A percentile compares a stretch with the other conserved stretches of the same genome.
Conservation (phyloP, 1,140 invertebrate genomes). For the Myzus persicae region DNA sequence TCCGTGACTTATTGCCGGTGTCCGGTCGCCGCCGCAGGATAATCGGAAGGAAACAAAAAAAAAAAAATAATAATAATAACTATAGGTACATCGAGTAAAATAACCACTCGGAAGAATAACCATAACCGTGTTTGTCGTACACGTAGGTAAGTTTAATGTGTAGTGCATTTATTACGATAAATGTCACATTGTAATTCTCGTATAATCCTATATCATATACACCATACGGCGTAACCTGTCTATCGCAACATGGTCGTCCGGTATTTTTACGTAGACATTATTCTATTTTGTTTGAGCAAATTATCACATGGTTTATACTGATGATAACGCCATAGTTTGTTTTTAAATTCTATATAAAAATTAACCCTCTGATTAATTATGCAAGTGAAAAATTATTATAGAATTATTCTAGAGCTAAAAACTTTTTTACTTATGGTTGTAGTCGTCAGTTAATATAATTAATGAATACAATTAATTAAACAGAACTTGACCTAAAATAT, state of each 20-base stretch:
- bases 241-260: not conserved
- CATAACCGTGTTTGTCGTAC: not conserved
- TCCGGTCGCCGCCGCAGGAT: slow-evolving; percentile 46
- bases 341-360: not conserved
- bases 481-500: too few species aligned
- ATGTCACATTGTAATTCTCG: not conserved
- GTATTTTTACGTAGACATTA: not conserved
- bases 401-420: not conserved
- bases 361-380: not conserved
- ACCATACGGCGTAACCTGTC: not conserved
- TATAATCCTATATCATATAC: not conserved
- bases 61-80: not conserved
- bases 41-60: slow-evolving; percentile 38
- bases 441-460: not conserved
- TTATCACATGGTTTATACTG: not conserved
- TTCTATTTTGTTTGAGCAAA: not conserved
- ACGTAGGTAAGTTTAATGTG: not conserved
- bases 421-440: not conserved
- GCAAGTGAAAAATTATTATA: not conserved
- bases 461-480: too few species aligned
- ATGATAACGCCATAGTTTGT: not conserved
- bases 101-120: not conserved
- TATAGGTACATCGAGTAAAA: not conserved
- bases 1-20: slow-evolving; percentile 44
- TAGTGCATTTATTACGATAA: not conserved